A percentile compares a stretch with the other conserved stretches of the same genome.
Evolutionary conservation across 53 echinoderm and acorn worm species (phyloP).

Genomic region (Mesocentrotus franciscanus): DNA sequence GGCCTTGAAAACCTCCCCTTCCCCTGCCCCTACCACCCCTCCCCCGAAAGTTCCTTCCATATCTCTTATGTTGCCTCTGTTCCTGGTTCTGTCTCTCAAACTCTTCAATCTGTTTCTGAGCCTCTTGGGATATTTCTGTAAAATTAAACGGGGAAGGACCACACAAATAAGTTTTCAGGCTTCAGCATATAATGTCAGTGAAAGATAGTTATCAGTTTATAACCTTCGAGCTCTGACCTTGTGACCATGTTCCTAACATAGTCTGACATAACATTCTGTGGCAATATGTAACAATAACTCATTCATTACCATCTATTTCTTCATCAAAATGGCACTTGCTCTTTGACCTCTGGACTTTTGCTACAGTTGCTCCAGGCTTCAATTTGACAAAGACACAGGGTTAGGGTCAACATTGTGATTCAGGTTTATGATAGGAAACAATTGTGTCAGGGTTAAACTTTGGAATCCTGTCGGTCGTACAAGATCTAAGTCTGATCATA

Average conservation of each 20-base stretch:
- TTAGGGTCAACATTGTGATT: too few relatives aligned
- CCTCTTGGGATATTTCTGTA: constrained; percentile 58
- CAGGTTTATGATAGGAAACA: too few relatives aligned
- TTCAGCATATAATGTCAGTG: neutral
- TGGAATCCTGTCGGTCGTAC: too few relatives aligned
- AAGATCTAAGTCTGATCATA: neutral
- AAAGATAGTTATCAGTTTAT: neutral
- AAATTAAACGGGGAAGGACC: neutral
- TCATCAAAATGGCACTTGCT: neutral
- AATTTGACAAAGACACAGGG: too few relatives aligned
- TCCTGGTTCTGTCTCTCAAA: constrained; percentile 53
- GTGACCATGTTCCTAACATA: neutral
- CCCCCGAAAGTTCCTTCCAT: constrained; percentile 31
- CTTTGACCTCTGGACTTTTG: neutral
- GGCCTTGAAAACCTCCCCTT: constrained; percentile 52
- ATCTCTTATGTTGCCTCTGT: constrained; percentile 25
- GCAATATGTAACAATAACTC: too few relatives aligned
- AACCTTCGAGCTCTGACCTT: neutral
- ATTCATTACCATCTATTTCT: neutral
- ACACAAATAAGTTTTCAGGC: neutral
- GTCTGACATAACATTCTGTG: too few relatives aligned
- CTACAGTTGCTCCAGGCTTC: too few relatives aligned
- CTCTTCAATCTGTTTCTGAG: constrained; percentile 54
- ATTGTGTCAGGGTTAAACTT: too few relatives aligned
- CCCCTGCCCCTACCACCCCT: constrained; percentile 55